phyloP scores from a whole-genome alignment of 2,113 vertebrate genomes.

The Nannospalax galili region DNA sequence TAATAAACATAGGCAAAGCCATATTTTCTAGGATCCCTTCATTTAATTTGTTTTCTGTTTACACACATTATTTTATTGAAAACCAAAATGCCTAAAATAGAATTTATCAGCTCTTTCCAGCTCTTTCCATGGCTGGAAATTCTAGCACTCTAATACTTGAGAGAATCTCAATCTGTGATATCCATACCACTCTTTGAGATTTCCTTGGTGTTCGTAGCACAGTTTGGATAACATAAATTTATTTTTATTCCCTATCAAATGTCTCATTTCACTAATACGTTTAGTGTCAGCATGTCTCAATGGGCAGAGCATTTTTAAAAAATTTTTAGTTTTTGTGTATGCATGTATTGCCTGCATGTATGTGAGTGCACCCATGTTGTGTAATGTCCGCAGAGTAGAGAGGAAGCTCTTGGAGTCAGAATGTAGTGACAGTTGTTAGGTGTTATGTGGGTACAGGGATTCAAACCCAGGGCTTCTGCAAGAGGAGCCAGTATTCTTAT shows the following conservation, averaged over 20 bases:
- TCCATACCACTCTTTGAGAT: not conserved
- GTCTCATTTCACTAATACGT: not conserved
- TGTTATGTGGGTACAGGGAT: no score
- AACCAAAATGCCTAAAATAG: not conserved
- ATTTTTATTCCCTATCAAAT: not conserved
- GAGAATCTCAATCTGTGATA: not conserved
- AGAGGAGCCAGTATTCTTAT: no score
- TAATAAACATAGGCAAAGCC: not conserved
- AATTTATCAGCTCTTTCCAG: not conserved
- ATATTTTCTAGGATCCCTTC: not conserved
- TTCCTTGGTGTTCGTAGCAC: no score
- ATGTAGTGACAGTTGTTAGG: no score
- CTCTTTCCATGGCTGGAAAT: not conserved
- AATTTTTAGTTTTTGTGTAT: no score
- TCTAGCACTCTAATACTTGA: not conserved
- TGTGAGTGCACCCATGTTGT: no score
- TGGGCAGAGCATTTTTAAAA: no score
- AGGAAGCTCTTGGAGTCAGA: no score
- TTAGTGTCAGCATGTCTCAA: no score
- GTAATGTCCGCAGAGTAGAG: no score
- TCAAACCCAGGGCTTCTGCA: no score
- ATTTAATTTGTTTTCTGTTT: not conserved
- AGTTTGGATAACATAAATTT: not conserved
- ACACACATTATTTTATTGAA: not conserved
- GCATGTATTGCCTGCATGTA: no score